These are phyloP conservation scores for Kryptolebias marmoratus DNA, from an alignment of 2,113 vertebrate species.

Conservation along the genomic window DNA sequence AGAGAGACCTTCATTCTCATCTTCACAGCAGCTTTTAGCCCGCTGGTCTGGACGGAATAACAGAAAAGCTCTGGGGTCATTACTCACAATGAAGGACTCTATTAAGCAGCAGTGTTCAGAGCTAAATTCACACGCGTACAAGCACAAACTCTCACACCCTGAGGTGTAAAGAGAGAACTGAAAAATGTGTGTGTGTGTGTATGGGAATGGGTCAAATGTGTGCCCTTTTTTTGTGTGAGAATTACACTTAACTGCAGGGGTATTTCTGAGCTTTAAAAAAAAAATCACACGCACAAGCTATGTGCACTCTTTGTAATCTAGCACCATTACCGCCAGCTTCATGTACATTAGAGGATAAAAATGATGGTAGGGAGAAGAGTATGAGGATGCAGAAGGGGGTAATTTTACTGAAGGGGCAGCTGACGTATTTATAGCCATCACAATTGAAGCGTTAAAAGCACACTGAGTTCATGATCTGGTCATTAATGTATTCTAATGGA, in stretches of 20 bases:
- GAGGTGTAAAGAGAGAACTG: conserved; percentile 34
- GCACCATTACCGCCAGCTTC: conserved; percentile 77
- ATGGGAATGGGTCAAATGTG: conserved; percentile 55
- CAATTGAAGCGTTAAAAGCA: conserved; percentile 61
- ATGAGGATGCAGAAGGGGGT: conserved; percentile 59
- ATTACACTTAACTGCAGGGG: conserved; percentile 76
- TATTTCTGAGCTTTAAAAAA: conserved; percentile 68
- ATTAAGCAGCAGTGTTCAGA: conserved; percentile 63
- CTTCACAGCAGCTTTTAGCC: conserved; percentile 71
- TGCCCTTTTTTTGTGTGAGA: conserved; percentile 53
- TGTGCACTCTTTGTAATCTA: conserved; percentile 70
- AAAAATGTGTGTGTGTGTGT: conserved; percentile 11
- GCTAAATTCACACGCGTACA: conserved; percentile 45
- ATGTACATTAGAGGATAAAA: conserved; percentile 76
- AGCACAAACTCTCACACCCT: conserved; percentile 36
- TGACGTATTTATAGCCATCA: conserved; percentile 73
- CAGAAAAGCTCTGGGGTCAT: conserved; percentile 73
- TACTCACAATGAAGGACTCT: conserved; percentile 77
- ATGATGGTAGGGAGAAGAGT: conserved; percentile 61
- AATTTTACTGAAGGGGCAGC: conserved; percentile 65
- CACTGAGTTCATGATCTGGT: conserved; percentile 61
- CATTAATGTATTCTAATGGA: conserved; percentile 52
- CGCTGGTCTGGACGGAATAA: conserved; percentile 73
- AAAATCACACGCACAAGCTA: conserved; percentile 35
- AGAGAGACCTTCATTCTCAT: conserved; percentile 44